Conservation (phyloP, 2,797 vertebrate species). For the Yasuhikotakia modesta region DNA sequence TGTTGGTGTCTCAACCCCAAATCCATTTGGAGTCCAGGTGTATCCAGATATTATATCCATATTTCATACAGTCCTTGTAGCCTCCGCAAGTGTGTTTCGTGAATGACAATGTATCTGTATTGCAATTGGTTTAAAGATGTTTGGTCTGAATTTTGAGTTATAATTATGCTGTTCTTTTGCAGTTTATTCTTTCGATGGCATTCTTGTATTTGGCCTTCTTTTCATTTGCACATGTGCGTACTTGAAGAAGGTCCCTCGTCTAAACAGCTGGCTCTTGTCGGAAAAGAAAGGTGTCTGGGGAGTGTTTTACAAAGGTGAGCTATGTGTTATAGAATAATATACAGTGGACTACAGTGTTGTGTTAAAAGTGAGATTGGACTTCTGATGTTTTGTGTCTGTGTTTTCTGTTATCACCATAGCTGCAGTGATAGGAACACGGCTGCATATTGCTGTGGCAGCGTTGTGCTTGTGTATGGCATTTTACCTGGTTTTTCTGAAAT, state of each 20-base stretch:
- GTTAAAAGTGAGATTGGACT: not conserved
- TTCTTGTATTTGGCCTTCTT: conserved; percentile 92
- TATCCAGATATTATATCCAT: too few relatives aligned
- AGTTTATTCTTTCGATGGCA: conserved; percentile 95
- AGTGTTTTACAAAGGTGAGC: conserved; percentile 88
- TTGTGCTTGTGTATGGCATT: conserved; percentile 88
- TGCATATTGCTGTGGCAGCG: conserved; percentile 85
- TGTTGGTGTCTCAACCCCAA: not conserved
- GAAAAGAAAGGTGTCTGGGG: conserved; percentile 93
- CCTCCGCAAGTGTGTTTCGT: too few relatives aligned
- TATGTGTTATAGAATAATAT: not conserved
- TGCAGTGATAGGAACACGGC: conserved; percentile 89
- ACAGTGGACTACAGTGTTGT: not conserved
- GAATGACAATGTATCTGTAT: too few relatives aligned
- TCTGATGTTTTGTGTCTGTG: not conserved
- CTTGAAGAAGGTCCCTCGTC: conserved; percentile 92
- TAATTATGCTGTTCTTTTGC: not conserved
- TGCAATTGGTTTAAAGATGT: not conserved
- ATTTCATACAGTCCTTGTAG: too few relatives aligned
- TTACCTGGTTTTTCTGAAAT: conserved; percentile 90
- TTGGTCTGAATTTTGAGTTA: not conserved
- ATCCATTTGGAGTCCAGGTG: too few relatives aligned
- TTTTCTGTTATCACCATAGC: conserved; percentile 69
- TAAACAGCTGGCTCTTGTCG: conserved; percentile 89
- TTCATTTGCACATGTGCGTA: conserved; percentile 95